Base-by-base conservation (phyloP, 2,888 invertebrate species). In the Eilema caniola region DNA sequence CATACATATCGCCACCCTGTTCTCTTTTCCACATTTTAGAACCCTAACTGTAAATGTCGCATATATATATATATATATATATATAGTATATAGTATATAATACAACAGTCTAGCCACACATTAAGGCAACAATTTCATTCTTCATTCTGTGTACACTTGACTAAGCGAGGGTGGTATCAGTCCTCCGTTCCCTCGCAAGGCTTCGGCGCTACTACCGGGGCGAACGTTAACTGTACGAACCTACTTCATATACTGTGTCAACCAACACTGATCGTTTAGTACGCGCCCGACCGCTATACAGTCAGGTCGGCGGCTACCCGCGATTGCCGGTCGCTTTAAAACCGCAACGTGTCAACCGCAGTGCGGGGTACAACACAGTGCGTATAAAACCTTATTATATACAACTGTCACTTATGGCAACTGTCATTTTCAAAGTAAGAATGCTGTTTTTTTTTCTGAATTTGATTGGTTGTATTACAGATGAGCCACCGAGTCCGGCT, bases 401-500 rank as follows among this genome's bases (percentile, higher is more conserved):
- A n/a, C n/a, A n/a, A n/a, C n/a, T n/a, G n/a, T n/a, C n/a, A n/a
- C n/a, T n/a, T n/a, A n/a, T n/a, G n/a, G n/a, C 28, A 28, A 5
- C 28, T 28, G 28, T 28, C 28, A 10, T 25, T 25, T 14, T 25
- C 24, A 24, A 59, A 12, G 1, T 57, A 57, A 8, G 24, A 23
- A 57, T 12, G 3, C 24, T 23, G n/a, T 57, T 23, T n/a, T 56
- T 3, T 57, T 24, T 14, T 24, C 12, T 16, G 3, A 24, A 1
- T 53, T 41, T 8, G 33, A 23, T 23, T 16, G 25, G 20, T 66
- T 59, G 4, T 11, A 12, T 89, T 90, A 0, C 90, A 93, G 94
- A 92, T 2, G 92, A 91, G 81, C 86, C 86, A 0, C 84, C 84
- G 0, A 84, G 81, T 62, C 85, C 85, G 1, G 68, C 69, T 33